A percentile compares a stretch with the other conserved stretches of the same genome.
These are phyloP conservation scores for Riparia riparia DNA, from an alignment of 2,113 vertebrate species.

Conservation along the genomic window DNA sequence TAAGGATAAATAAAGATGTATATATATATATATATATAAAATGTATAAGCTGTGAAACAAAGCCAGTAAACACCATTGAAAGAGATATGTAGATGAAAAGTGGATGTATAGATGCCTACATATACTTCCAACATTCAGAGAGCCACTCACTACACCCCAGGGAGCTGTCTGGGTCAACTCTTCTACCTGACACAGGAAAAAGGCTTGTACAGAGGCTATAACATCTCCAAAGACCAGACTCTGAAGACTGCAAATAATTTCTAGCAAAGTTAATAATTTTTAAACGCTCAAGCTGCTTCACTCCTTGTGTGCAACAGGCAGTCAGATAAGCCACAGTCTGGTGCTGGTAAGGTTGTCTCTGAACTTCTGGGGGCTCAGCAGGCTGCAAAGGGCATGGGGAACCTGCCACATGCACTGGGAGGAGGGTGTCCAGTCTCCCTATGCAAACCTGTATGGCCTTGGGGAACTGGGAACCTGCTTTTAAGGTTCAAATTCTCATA, in stretches of 20 bases:
- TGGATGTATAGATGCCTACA: neutral
- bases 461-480: neutral
- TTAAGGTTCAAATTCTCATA: neutral
- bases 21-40: neutral
- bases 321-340: neutral
- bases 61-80: neutral
- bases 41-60: neutral
- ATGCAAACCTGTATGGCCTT: neutral
- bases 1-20: neutral
- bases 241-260: neutral
- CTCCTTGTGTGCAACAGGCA: neutral
- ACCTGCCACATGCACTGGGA: neutral
- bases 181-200: neutral
- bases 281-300: conserved; percentile 32
- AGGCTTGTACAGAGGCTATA: neutral
- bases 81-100: neutral
- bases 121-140: neutral
- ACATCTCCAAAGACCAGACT: neutral
- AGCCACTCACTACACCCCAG: neutral
- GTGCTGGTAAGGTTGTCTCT: neutral
- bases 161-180: neutral
- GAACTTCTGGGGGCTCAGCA: neutral
- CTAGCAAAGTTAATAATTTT: conserved; percentile 20
- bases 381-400: neutral
- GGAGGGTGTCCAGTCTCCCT: neutral